Evolutionary conservation across 2,888 invertebrate genomes (phyloP).

Genomic region (Pollenia labialis): DNA sequence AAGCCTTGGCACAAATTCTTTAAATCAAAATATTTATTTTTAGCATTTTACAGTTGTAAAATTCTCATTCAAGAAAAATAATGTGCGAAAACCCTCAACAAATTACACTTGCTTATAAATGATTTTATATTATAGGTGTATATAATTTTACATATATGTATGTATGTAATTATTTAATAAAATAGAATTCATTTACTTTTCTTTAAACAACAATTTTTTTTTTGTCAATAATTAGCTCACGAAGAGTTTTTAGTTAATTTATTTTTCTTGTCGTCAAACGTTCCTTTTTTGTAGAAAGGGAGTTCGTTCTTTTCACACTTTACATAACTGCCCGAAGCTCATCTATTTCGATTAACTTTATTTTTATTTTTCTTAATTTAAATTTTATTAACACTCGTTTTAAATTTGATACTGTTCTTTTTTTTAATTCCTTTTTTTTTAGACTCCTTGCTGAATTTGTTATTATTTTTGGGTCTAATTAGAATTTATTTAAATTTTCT

Average conservation of each 20-base stretch:
- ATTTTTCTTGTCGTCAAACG: constrained; percentile 73
- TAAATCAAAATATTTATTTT: constrained; percentile 65
- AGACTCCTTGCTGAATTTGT: not conserved
- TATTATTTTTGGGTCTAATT: constrained; percentile 10
- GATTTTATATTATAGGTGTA: not conserved
- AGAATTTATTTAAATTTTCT: constrained; percentile 35
- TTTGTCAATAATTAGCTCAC: constrained; percentile 64
- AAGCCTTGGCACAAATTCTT: constrained; percentile 73
- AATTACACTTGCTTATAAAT: constrained; percentile 40
- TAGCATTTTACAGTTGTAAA: constrained; percentile 67
- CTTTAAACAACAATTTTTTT: constrained; percentile 35
- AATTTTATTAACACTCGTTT: constrained; percentile 64
- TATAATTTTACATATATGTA: constrained; percentile 44
- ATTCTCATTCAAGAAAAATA: constrained; percentile 47
- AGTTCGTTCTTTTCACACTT: constrained; percentile 75
- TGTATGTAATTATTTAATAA: constrained; percentile 42
- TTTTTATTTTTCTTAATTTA: constrained; percentile 70
- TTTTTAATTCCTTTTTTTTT: constrained; percentile 60
- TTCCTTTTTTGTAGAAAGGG: constrained; percentile 73
- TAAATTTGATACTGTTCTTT: constrained; percentile 5
- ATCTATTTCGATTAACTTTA: constrained; percentile 67
- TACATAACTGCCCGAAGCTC: constrained; percentile 74
- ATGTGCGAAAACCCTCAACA: constrained; percentile 36
- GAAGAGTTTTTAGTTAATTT: constrained; percentile 43
- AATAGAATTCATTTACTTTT: constrained; percentile 48